phyloP scores from a whole-genome alignment of 1,140 invertebrate species.

The Drosophila murphyi region DNA sequence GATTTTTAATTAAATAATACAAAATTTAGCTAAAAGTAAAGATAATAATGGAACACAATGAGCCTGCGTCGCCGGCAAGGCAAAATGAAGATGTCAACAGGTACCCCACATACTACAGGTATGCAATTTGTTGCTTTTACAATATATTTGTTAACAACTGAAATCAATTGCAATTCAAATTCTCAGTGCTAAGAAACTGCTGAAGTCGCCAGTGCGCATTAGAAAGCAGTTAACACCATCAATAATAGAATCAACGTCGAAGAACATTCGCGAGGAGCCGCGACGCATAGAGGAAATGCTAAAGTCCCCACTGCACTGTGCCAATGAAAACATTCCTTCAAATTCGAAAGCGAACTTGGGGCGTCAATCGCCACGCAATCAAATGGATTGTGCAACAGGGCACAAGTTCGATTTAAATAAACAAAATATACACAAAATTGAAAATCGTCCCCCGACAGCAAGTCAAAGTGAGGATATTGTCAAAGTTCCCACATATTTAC shows the following conservation, averaged over 20 bases:
- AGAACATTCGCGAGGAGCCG: background rate
- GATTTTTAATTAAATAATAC: too few relatives aligned
- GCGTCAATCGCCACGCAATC: background rate
- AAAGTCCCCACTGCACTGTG: slow-evolving; percentile 15
- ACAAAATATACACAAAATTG: background rate
- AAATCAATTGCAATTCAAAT: background rate
- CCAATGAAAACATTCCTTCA: background rate
- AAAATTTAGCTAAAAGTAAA: too few relatives aligned
- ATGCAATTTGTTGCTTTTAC: background rate
- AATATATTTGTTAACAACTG: background rate
- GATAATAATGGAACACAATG: background rate
- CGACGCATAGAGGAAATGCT: slow-evolving; percentile 18
- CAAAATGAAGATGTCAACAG: background rate
- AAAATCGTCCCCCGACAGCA: background rate
- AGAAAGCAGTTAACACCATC: background rate
- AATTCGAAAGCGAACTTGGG: background rate
- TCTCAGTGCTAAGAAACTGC: background rate
- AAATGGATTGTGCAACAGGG: background rate
- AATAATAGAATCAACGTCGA: background rate
- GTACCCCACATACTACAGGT: background rate
- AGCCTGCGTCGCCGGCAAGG: background rate
- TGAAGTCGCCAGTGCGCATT: background rate
- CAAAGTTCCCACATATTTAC: background rate
- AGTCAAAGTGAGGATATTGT: background rate
- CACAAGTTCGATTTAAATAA: background rate